Evolutionary conservation across 2,797 vertebrate genomes (phyloP).

Genomic region (Betta splendens): DNA sequence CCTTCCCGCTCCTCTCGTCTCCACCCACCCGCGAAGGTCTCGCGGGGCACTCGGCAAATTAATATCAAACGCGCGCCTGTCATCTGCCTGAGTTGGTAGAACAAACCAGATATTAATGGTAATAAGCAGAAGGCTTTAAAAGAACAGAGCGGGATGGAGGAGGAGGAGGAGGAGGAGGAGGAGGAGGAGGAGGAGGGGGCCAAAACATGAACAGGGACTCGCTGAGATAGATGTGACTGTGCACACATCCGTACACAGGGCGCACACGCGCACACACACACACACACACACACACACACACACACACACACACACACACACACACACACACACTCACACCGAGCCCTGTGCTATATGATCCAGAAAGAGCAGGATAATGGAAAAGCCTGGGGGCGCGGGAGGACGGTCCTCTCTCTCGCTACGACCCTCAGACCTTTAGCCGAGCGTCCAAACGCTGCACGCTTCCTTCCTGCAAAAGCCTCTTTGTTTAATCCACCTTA

Average conservation of each 20-base stretch:
- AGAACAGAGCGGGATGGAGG: slow-evolving; percentile 18
- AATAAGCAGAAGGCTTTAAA: slow-evolving; percentile 45
- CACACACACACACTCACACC: slow-evolving; percentile 19
- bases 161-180: neutral
- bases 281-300: slow-evolving; percentile 25
- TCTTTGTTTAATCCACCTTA: slow-evolving; percentile 34
- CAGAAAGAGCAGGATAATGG: slow-evolving; percentile 74
- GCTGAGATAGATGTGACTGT: slow-evolving; percentile 32
- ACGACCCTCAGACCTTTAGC: slow-evolving; percentile 68
- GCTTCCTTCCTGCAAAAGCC: slow-evolving; percentile 33
- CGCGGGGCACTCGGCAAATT: slow-evolving; percentile 48
- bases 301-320: slow-evolving; percentile 36
- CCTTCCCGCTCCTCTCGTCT: slow-evolving; percentile 11
- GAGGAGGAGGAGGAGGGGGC: neutral
- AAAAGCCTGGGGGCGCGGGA: slow-evolving; percentile 66
- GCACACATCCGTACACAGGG: slow-evolving; percentile 16
- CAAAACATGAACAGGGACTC: slow-evolving; percentile 15
- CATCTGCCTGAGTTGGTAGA: slow-evolving; percentile 45
- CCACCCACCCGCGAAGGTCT: slow-evolving; percentile 40
- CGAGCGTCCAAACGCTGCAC: slow-evolving; percentile 51
- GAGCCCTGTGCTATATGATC: slow-evolving; percentile 72
- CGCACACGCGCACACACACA: slow-evolving; percentile 38
- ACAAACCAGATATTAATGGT: slow-evolving; percentile 58
- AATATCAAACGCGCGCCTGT: slow-evolving; percentile 60
- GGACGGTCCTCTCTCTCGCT: slow-evolving; percentile 68